These are phyloP conservation scores for Mactra quadrangularis DNA, from an alignment of 1,140 invertebrate species.

Conservation along the genomic window DNA sequence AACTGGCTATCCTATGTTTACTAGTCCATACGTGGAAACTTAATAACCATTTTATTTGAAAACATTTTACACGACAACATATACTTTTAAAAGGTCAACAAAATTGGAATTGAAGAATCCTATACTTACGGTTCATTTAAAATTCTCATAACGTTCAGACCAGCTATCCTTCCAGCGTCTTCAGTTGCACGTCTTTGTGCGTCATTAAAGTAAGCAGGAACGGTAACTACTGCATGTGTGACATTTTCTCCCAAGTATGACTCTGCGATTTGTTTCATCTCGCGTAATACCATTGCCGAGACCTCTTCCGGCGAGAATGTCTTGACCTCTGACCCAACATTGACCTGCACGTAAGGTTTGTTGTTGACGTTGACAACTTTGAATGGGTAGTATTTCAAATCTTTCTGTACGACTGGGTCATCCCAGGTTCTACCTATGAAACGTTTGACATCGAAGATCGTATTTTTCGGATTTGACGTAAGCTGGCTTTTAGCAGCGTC, in stretches of 20 bases:
- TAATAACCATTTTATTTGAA: too few relatives aligned
- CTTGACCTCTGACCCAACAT: conserved; percentile 89
- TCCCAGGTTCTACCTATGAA: conserved; percentile 97
- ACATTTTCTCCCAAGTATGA: conserved; percentile 97
- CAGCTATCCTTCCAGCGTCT: conserved; percentile 90
- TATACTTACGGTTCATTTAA: conserved; percentile 97
- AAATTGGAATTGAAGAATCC: too few relatives aligned
- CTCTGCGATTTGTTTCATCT: conserved; percentile 99
- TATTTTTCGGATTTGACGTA: conserved; percentile 98
- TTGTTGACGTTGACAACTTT: conserved; percentile 92
- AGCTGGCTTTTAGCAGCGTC: conserved; percentile 99
- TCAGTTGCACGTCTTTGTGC: conserved; percentile 99
- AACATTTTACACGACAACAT: too few relatives aligned
- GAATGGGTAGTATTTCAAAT: conserved; percentile 97
- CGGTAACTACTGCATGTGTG: conserved; percentile 98
- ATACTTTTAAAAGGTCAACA: too few relatives aligned
- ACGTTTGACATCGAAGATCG: conserved; percentile 98
- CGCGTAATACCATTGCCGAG: conserved; percentile 97
- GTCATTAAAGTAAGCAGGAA: conserved; percentile 99
- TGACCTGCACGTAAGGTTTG: conserved; percentile 90
- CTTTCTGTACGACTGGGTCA: conserved; percentile 94
- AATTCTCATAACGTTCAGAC: conserved; percentile 98
- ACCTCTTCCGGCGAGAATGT: conserved; percentile 98
- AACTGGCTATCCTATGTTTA: too few relatives aligned
- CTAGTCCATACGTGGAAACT: too few relatives aligned